Percentiles rank a stretch among this genome's conserved stretches.
Conservation (phyloP, 2,888 invertebrate species). For the Tricholauxania praeusta region DNA sequence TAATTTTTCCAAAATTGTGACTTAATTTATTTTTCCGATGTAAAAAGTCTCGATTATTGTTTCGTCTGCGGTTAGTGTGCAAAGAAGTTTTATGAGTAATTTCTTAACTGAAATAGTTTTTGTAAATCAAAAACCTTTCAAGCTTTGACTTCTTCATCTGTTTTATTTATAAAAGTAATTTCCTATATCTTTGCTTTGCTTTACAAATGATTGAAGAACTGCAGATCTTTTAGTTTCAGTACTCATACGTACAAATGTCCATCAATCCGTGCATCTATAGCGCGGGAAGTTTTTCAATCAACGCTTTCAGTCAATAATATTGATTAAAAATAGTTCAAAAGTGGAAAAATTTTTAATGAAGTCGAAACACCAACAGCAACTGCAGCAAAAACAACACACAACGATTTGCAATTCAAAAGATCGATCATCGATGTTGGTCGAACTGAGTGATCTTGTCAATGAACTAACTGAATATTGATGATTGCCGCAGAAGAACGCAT, state of each 20-base stretch:
- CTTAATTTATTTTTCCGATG: no score
- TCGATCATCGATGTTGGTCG: slow-evolving; percentile 29
- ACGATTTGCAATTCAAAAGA: slow-evolving; percentile 14
- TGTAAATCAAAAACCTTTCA: no score
- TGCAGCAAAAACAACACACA: neutral
- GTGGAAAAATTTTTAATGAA: neutral
- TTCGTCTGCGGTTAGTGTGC: no score
- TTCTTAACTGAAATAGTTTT: no score
- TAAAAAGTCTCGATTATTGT: no score
- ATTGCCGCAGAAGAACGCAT: neutral
- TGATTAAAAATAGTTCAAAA: slow-evolving; percentile 25
- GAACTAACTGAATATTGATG: slow-evolving; percentile 19
- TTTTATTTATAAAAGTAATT: no score
- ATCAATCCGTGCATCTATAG: neutral
- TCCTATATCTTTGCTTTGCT: no score
- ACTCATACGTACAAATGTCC: neutral
- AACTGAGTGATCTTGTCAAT: slow-evolving; percentile 26
- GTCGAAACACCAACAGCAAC: slow-evolving; percentile 9
- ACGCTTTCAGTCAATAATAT: slow-evolving; percentile 25
- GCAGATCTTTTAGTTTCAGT: neutral
- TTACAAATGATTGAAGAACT: neutral
- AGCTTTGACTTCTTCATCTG: no score
- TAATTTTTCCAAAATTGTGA: no score
- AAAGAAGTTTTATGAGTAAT: no score
- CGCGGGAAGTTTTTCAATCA: slow-evolving; percentile 17